Conservation (phyloP, 2,797 vertebrate genomes). For the Columba guinea region DNA sequence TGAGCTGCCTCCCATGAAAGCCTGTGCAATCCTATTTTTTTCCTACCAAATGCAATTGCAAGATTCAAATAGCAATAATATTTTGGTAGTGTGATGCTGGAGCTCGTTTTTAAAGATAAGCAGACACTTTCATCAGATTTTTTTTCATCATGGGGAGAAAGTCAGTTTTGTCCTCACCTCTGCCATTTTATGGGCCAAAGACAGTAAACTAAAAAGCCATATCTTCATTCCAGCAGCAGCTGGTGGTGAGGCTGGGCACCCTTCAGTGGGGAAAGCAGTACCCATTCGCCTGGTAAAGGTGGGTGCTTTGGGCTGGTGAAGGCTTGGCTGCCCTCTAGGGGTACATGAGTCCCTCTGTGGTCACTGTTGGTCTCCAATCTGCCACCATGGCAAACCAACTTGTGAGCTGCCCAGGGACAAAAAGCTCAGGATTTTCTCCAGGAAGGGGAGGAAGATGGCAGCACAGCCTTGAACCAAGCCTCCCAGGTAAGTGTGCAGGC, state of each 20-base stretch:
- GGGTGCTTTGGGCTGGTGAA: neutral
- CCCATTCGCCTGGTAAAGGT: accelerated
- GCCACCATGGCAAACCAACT: neutral
- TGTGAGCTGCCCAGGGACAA: neutral
- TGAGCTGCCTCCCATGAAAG: neutral
- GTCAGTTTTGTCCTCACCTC: neutral
- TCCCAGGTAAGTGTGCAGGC: neutral
- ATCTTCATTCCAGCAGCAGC: neutral
- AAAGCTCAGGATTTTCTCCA: neutral
- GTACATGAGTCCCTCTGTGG: accelerated
- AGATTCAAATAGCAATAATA: neutral
- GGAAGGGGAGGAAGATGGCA: neutral
- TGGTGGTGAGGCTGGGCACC: neutral
- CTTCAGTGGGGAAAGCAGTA: neutral
- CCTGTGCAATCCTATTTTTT: neutral
- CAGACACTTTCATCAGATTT: neutral
- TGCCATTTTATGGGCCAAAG: neutral
- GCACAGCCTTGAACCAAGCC: neutral
- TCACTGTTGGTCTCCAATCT: neutral
- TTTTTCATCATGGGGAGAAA: neutral
- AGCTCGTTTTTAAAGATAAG: neutral
- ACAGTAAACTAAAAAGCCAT: neutral
- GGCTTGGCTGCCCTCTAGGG: accelerated
- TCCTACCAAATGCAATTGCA: neutral
- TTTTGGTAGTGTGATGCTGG: neutral